A percentile compares a stretch with the other conserved stretches of the same genome.
Conservation (phyloP, 1,140 invertebrate genomes). For the Melipona quadrifasciata region DNA sequence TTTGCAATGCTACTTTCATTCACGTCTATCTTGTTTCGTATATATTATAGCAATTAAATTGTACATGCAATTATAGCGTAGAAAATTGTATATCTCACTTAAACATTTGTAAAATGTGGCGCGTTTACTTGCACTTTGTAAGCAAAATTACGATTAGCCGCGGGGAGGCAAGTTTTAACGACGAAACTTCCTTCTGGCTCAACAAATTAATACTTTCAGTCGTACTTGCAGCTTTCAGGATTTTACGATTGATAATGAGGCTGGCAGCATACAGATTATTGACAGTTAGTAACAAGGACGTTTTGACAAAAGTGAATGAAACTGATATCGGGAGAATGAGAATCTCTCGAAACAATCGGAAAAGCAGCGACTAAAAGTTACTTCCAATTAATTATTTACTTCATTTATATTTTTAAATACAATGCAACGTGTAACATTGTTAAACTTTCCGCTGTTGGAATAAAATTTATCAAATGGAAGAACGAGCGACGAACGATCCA, state of each 20-base stretch:
- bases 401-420: not conserved
- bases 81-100: not conserved
- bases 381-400: not conserved
- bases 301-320: not conserved
- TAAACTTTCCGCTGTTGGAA: no score
- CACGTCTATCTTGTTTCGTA: no score
- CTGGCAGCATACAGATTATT: not conserved
- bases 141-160: constrained; percentile 40
- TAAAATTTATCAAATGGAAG: no score
- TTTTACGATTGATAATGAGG: constrained; percentile 13
- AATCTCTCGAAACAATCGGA: not conserved
- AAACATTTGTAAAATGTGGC: not conserved
- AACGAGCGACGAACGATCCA: no score
- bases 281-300: not conserved
- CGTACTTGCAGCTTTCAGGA: not conserved
- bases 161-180: constrained; percentile 42
- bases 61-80: no score
- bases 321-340: not conserved
- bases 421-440: not conserved
- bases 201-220: constrained; percentile 41
- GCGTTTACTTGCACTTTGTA: not conserved
- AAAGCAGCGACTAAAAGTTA: not conserved
- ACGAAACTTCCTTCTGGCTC: constrained; percentile 23
- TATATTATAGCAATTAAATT: not conserved
- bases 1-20: no score